phyloP scores from a whole-genome alignment of 2,888 invertebrate species.

The Branchellion lobata region DNA sequence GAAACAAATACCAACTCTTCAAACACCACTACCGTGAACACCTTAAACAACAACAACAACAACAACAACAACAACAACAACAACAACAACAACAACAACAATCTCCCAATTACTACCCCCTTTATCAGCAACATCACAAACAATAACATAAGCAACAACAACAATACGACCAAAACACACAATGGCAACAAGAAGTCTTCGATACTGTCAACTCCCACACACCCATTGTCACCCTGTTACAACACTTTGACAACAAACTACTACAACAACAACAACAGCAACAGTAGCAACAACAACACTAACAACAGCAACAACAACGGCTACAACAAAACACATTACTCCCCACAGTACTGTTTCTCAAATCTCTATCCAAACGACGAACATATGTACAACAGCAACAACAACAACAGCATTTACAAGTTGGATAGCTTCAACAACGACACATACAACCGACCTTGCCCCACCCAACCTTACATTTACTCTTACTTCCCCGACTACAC shows the following conservation, averaged over 20 bases:
- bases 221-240: not conserved
- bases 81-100: not conserved
- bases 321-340: not conserved
- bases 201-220: not conserved
- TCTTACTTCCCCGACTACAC: not conserved
- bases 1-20: not conserved
- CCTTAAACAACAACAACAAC: not conserved
- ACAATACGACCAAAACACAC: not conserved
- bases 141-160: not conserved
- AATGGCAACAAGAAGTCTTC: too few relatives aligned
- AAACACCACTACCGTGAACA: not conserved
- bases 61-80: not conserved
- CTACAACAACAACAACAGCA: conserved; percentile 4
- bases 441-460: not conserved
- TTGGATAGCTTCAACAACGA: not conserved
- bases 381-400: not conserved
- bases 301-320: conserved; percentile 4
- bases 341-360: not conserved
- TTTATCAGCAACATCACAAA: not conserved
- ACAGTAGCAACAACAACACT: not conserved
- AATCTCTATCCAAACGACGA: not conserved
- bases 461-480: not conserved
- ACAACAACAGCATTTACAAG: not conserved
- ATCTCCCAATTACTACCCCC: not conserved
- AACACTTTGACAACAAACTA: not conserved